Conservation (phyloP, 1,140 invertebrate genomes). For the Homalodisca vitripennis region DNA sequence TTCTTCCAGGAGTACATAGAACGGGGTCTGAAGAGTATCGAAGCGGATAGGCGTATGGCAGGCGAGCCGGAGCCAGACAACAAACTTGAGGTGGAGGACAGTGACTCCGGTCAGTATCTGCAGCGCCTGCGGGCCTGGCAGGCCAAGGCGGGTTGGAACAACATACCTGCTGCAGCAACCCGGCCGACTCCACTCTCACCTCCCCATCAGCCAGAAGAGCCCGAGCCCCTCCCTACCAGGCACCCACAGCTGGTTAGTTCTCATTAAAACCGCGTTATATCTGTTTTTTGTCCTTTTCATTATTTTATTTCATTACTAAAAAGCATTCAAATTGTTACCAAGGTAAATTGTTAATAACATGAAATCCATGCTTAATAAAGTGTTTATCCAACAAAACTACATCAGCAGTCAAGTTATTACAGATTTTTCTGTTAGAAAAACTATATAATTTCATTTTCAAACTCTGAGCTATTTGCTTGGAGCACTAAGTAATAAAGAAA, state of each 20-base stretch:
- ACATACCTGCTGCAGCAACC: neutral
- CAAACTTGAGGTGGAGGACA: neutral
- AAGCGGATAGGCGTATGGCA: slow-evolving; percentile 42
- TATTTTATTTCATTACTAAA: neutral
- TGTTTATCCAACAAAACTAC: neutral
- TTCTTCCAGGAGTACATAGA: slow-evolving; percentile 93
- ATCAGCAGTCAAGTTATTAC: neutral
- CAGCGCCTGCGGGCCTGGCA: slow-evolving; percentile 19
- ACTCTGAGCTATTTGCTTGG: no score
- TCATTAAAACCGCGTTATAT: neutral
- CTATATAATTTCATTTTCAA: no score
- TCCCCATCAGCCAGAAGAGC: neutral
- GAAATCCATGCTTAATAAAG: neutral
- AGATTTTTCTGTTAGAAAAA: no score
- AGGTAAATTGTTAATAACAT: neutral
- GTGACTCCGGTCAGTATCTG: neutral
- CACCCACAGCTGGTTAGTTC: slow-evolving; percentile 13
- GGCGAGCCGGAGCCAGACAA: neutral
- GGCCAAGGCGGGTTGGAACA: slow-evolving; percentile 25
- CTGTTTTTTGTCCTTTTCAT: neutral
- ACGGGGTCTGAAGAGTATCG: slow-evolving; percentile 79
- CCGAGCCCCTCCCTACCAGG: neutral
- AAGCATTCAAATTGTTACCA: neutral
- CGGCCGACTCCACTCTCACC: slow-evolving; percentile 15
- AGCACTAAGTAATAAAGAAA: no score